A percentile compares a stretch with the other conserved stretches of the same genome.
Evolutionary conservation across 2,797 vertebrate genomes (phyloP).

Genomic region (Sebastiscus tertius): DNA sequence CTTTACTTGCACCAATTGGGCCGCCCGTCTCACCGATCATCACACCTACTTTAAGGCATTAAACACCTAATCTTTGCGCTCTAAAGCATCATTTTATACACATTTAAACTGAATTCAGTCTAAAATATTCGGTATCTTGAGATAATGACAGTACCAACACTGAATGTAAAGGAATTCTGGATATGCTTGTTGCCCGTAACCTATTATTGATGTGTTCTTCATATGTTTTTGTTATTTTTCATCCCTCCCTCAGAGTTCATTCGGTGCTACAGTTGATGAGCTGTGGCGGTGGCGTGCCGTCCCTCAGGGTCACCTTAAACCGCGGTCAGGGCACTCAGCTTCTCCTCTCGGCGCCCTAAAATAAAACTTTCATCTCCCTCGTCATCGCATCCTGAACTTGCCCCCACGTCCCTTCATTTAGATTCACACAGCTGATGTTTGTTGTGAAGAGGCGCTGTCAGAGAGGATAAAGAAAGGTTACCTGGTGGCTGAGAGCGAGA

Average conservation of each 20-base stretch:
- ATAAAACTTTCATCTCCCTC: conserved; percentile 71
- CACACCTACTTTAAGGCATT: neutral
- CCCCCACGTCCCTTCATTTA: conserved; percentile 69
- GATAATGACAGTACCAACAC: neutral
- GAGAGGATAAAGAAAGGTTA: conserved; percentile 81
- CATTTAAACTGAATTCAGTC: neutral
- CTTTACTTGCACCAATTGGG: no score
- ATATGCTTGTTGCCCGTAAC: neutral
- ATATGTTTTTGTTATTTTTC: neutral
- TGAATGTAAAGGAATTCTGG: neutral
- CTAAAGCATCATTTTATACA: no score
- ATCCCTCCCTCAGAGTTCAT: conserved; percentile 14
- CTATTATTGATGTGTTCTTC: neutral
- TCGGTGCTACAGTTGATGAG: conserved; percentile 7
- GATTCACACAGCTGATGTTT: conserved; percentile 64
- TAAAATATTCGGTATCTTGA: neutral
- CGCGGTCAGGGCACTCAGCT: conserved; percentile 12
- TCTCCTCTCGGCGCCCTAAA: conserved; percentile 32
- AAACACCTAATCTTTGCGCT: neutral
- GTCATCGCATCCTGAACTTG: conserved; percentile 50
- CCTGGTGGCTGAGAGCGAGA: conserved; percentile 79
- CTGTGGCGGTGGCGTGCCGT: conserved; percentile 3
- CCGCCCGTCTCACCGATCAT: neutral
- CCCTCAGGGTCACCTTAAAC: conserved; percentile 62
- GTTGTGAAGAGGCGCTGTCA: conserved; percentile 79